These are phyloP conservation scores for Lasioglossum vierecki DNA, from an alignment of 2,888 invertebrate genomes.

Conservation along the genomic window DNA sequence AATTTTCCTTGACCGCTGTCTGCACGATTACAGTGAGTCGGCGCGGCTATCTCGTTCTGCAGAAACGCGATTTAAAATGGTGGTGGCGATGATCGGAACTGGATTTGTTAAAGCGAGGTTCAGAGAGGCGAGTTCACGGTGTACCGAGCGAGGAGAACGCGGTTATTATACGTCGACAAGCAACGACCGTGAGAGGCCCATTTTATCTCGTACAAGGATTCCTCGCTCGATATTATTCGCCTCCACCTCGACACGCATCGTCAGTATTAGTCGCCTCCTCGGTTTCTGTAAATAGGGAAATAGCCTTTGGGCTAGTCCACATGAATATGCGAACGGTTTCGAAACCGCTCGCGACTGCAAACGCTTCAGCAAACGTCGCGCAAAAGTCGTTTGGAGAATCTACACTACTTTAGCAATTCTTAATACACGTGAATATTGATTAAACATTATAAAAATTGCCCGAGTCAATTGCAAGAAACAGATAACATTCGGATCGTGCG, in stretches of 20 bases:
- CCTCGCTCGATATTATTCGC: conserved; percentile 65
- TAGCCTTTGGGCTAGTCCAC: conserved; percentile 44
- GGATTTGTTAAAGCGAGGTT: conserved; percentile 48
- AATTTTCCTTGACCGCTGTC: not conserved
- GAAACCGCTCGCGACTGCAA: conserved; percentile 20
- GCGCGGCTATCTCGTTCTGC: not conserved
- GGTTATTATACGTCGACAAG: conserved; percentile 63
- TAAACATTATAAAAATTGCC: not conserved
- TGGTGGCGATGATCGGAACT: conserved; percentile 23
- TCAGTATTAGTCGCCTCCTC: conserved; percentile 55
- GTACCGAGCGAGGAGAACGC: conserved; percentile 64
- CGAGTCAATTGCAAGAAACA: not conserved
- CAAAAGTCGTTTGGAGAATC: conserved; percentile 5
- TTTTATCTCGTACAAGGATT: conserved; percentile 75
- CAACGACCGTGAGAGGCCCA: conserved; percentile 66
- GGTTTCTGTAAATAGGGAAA: conserved; percentile 57
- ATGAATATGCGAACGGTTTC: conserved; percentile 46
- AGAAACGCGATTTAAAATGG: not conserved
- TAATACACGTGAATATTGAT: not conserved
- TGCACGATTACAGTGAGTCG: not conserved
- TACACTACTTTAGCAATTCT: not conserved
- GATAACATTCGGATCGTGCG: not conserved
- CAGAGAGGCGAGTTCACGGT: conserved; percentile 48
- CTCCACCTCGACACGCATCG: conserved; percentile 58
- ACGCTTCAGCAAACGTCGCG: not conserved